Base-by-base conservation (phyloP, 2,797 vertebrate species). In the Masticophis lateralis region DNA sequence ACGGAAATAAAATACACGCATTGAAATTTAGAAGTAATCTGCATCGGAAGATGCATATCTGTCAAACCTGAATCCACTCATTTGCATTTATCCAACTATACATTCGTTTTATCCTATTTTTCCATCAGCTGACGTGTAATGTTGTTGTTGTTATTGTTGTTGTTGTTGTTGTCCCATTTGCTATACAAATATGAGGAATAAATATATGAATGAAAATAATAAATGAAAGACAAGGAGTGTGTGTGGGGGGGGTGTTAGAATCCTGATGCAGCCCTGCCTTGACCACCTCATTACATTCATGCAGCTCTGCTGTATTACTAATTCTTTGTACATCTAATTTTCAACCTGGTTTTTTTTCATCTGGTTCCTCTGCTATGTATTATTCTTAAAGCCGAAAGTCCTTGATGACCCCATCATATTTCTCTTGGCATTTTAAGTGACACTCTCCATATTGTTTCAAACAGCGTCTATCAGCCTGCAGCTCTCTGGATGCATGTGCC, bases 251-350 rank as follows among this genome's bases (percentile, higher is more conserved):
- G 3, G 18, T 0, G 8, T 4, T 11, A n/a, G 16, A n/a, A 87
- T 56, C 10, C 89, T n/a, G 25, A 60, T 94, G 91, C 86, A 55
- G 91, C 79, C 91, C 95, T 96, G 87, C 93, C 96, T 95, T 97
- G 97, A 97, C 96, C 96, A 96, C 97, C 96, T 97, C 95, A 95
- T 97, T 97, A 96, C 96, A 93, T 97, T 96, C 96, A 96, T 96
- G 96, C 96, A 91, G 96, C 93, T 97, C 97, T 97, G 95, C 93
- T 96, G 97, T 97, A 96, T 97, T 95, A 97, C 96, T 96, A 96
- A 97, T 96, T 96, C 97, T 97, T 97, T 96, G 97, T 97, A 97
- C 97, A 95, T 97, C 95, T 95, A 94, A 97, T 97, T 96, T 97
- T 97, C 97, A 96, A 96, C 95, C 94, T 95, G 96, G 96, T 4